phyloP scores from a whole-genome alignment of 2,113 vertebrate genomes.

The Tinamus guttatus region DNA sequence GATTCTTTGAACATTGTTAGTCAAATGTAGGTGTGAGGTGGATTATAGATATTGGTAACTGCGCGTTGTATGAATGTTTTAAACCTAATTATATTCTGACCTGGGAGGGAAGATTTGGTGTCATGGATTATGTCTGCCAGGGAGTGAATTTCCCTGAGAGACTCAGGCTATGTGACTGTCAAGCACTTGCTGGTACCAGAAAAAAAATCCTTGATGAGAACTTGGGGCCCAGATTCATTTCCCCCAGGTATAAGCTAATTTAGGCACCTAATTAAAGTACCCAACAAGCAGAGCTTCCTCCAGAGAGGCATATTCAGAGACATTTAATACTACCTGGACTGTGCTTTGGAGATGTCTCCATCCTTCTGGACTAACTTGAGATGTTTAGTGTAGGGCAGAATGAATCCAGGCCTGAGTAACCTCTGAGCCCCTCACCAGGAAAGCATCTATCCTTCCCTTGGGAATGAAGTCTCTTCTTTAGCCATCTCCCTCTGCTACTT shows the following conservation, averaged over 20 bases:
- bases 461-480: rapidly evolving
- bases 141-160: not conserved
- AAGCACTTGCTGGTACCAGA: not conserved
- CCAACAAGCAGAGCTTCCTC: not conserved
- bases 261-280: not conserved
- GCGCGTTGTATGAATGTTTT: not conserved
- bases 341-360: not conserved
- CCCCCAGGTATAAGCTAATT: not conserved
- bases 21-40: not conserved
- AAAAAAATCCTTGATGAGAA: not conserved
- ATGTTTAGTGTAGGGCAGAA: not conserved
- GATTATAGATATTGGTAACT: not conserved
- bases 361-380: not conserved
- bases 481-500: not conserved
- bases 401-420: not conserved
- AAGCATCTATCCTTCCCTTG: not conserved
- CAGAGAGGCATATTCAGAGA: not conserved
- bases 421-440: not conserved
- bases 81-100: not conserved
- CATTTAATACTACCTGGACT: not conserved
- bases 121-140: not conserved
- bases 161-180: not conserved
- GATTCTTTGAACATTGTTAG: not conserved
- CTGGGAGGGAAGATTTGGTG: not conserved
- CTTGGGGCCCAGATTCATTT: not conserved